Evolutionary conservation across 1,140 invertebrate species (phyloP).

Genomic region (Drosophila oshimai): DNA sequence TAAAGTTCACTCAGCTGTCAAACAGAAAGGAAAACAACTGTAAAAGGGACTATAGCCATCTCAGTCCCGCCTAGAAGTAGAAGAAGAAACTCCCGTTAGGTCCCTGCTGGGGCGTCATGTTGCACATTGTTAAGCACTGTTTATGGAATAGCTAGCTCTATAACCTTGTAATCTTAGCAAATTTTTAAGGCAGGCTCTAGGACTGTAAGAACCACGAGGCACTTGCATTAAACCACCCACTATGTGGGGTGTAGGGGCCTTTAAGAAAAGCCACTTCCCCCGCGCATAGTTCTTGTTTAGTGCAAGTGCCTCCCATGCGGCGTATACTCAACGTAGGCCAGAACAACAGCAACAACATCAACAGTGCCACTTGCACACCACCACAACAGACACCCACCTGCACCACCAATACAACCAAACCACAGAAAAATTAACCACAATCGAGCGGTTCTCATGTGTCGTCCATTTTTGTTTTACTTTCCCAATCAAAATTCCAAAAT

Average conservation of each 20-base stretch:
- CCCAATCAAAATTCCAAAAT: constrained; percentile 44
- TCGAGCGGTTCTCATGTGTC: constrained; percentile 54
- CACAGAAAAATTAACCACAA: constrained; percentile 13
- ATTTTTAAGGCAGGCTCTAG: constrained; percentile 43
- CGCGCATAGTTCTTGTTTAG: constrained; percentile 46
- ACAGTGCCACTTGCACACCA: constrained; percentile 13
- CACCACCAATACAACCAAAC: constrained; percentile 7
- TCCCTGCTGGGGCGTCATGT: constrained; percentile 11
- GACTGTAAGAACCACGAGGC: constrained; percentile 55
- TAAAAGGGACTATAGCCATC: constrained; percentile 7
- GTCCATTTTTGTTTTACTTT: constrained; percentile 53
- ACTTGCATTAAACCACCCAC: constrained; percentile 56
- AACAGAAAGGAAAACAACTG: constrained; percentile 8
- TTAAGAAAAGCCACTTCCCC: not conserved
- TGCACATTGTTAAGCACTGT: constrained; percentile 32
- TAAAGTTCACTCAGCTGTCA: constrained; percentile 34
- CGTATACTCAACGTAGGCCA: constrained; percentile 63
- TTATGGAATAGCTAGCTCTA: constrained; percentile 1
- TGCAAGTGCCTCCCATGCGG: constrained; percentile 48
- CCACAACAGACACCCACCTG: constrained; percentile 10
- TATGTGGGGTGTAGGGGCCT: not conserved
- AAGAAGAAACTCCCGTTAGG: not conserved
- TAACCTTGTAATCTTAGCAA: not conserved
- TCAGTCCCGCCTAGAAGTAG: constrained; percentile 5
- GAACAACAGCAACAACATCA: constrained; percentile 28